A percentile compares a stretch with the other conserved stretches of the same genome.
Evolutionary conservation across 2,797 vertebrate species (phyloP).

Genomic region (Bovichtus diacanthus): DNA sequence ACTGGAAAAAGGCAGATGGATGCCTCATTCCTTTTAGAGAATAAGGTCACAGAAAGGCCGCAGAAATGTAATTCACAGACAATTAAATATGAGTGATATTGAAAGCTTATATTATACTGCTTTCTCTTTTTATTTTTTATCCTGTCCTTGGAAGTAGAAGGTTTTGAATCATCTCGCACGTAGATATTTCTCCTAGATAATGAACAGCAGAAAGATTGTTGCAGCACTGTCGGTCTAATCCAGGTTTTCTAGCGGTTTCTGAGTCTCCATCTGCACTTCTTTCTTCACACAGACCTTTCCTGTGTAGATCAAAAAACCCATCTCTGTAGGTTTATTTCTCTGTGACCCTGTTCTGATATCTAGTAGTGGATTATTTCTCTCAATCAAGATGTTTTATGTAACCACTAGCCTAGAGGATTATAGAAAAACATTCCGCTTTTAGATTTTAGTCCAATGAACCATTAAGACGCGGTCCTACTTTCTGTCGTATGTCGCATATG

Average conservation of each 20-base stretch:
- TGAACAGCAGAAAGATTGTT: constrained; percentile 10
- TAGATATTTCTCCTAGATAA: constrained; percentile 8
- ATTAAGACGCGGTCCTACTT: constrained; percentile 54
- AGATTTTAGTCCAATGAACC: constrained; percentile 60
- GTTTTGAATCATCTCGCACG: constrained; percentile 1
- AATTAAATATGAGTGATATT: constrained; percentile 26
- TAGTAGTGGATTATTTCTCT: constrained; percentile 81
- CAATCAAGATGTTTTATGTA: constrained; percentile 82
- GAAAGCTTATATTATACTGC: constrained; percentile 4
- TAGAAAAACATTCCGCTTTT: constrained; percentile 68
- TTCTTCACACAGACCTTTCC: constrained; percentile 24
- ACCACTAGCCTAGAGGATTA: constrained; percentile 77
- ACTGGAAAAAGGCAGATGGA: constrained; percentile 45
- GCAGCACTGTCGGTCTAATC: constrained; percentile 44
- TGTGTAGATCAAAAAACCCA: constrained; percentile 57
- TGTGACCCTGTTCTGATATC: constrained; percentile 71
- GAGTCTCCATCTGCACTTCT: constrained; percentile 19
- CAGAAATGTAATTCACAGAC: constrained; percentile 23
- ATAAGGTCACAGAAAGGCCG: constrained; percentile 32
- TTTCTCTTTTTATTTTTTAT: neutral
- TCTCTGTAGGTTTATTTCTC: constrained; percentile 66
- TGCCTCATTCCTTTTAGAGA: constrained; percentile 30
- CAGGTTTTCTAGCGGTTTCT: constrained; percentile 22
- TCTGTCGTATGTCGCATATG: constrained; percentile 26
- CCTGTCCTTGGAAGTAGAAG: neutral